Percentiles rank a stretch among this genome's conserved stretches.
Evolutionary conservation across 2,797 vertebrate genomes (phyloP).

Genomic region (Neosilurus mollespiculum): DNA sequence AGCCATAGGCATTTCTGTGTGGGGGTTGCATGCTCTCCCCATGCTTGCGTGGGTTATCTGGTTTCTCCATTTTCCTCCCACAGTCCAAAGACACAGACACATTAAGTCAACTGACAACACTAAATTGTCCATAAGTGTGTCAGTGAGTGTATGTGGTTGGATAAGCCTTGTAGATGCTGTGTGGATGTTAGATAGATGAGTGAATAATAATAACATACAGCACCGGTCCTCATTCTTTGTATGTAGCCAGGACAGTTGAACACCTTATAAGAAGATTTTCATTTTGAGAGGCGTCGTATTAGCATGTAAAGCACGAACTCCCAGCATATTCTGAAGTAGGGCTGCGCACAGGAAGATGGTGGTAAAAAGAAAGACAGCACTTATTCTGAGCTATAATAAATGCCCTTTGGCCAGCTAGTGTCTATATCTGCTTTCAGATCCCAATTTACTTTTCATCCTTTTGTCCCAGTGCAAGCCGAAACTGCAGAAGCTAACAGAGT

Average conservation of each 20-base stretch:
- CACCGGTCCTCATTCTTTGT: neutral
- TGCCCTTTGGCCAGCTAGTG: constrained; percentile 47
- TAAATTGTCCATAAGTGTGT: no score
- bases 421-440: constrained; percentile 36
- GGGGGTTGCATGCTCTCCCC: no score
- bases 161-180: no score
- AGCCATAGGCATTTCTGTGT: no score
- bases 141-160: no score
- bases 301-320: constrained; percentile 24
- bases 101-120: no score
- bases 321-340: constrained; percentile 28
- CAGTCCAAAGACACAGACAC: no score
- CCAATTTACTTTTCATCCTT: constrained; percentile 51
- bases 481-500: constrained; percentile 34
- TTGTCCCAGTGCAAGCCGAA: constrained; percentile 27
- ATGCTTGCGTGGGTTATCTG: no score
- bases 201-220: neutral
- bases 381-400: constrained; percentile 51
- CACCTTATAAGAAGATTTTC: neutral
- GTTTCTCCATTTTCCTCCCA: no score
- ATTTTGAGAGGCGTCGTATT: neutral
- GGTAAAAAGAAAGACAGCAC: constrained; percentile 35
- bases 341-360: constrained; percentile 21
- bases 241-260: constrained; percentile 2
- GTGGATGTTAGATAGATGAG: no score